Base-by-base conservation (phyloP, 2,797 vertebrate species). In the Diplodus sargus region DNA sequence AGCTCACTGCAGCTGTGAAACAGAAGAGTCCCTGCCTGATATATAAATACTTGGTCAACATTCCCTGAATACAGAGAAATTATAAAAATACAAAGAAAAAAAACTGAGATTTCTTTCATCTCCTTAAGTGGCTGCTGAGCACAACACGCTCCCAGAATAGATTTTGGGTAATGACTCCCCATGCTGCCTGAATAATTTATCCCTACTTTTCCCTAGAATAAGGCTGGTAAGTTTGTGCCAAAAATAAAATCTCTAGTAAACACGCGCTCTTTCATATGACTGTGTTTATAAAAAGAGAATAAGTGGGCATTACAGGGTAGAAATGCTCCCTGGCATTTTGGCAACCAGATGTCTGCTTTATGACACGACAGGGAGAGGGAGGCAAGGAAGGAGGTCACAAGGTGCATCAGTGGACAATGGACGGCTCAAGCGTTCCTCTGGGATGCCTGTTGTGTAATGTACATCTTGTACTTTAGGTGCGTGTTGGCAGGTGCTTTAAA, bases 201-300 rank as follows among this genome's bases (percentile, higher is more conserved):
- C 85, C 65, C 61, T 43, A 65, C 61, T 87, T 90, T 83, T 80
- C 79, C 80, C 80, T 79, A 28, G 78, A 91, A 89, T 84, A 80
- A 84, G 81, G 39, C 78, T 64, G 83, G 83, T 72, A 88, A 78
- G 70, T 86, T 81, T 77, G 73, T 79, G 85, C 90, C 89, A 91
- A 86, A 85, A 92, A 89, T 91, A 90, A 91, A 91, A 86, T 81
- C 63, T 80, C 71, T 78, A 83, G 88, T 88, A 92, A 92, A 92
- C 87, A 88, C 30, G 1, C 53, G 74, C 78, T 85, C 86, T 88
- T 89, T 92, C 73, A 90, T 81, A 90, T 90, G 85, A 70, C 78
- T 67, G 84, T 71, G 78, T 85, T 83, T 82, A 63, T 74, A 85
- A 74, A 78, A 61, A 60, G 63, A 77, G 74, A 82, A 84, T 13